These are phyloP conservation scores for Aelia acuminata DNA, from an alignment of 2,888 invertebrate species.

Conservation along the genomic window DNA sequence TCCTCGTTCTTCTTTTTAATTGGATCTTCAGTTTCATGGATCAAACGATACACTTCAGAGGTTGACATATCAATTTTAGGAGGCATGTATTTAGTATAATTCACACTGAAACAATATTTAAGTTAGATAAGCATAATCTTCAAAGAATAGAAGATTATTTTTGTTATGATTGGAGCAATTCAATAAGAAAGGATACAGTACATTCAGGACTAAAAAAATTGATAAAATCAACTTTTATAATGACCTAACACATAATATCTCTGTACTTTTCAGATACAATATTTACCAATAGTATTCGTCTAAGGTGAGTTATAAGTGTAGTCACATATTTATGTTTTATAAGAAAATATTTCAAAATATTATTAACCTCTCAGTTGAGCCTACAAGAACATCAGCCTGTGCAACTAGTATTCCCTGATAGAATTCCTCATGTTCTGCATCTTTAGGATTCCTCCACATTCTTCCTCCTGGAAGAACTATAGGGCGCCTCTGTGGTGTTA, in stretches of 20 bases:
- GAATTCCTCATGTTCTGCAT: constrained; percentile 90
- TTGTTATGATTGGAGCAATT: no score
- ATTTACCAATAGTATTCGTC: not conserved
- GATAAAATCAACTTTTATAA: no score
- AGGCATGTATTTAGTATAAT: constrained; percentile 91
- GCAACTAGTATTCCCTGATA: constrained; percentile 88
- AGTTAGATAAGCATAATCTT: no score
- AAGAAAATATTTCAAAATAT: not conserved
- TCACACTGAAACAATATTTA: constrained; percentile 76
- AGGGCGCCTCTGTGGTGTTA: constrained; percentile 79
- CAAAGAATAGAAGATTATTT: no score
- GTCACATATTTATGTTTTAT: not conserved
- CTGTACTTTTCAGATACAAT: not conserved
- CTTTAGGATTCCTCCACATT: constrained; percentile 85
- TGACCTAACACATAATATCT: no score
- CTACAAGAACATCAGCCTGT: constrained; percentile 88
- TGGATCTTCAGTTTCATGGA: constrained; percentile 66
- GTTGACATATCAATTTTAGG: constrained; percentile 67
- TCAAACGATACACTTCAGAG: constrained; percentile 67
- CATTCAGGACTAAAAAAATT: no score
- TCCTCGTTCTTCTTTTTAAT: constrained; percentile 64
- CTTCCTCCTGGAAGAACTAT: constrained; percentile 84
- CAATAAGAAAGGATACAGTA: no score
- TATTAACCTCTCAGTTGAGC: constrained; percentile 86
- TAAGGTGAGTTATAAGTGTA: not conserved